Base-by-base conservation (phyloP, 1,140 invertebrate species). In the Drosophila aff. region DNA sequence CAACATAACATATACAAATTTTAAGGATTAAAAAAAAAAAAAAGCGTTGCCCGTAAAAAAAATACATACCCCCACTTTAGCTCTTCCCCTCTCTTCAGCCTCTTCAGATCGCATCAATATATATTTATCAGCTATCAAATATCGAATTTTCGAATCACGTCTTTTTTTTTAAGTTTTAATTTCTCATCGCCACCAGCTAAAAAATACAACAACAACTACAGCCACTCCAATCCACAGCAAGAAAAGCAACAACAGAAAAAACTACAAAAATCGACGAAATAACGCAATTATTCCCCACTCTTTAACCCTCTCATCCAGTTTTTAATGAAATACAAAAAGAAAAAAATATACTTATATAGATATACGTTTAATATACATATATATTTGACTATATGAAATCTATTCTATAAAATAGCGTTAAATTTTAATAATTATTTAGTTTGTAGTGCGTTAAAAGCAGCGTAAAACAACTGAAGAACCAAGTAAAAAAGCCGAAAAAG, bases 381-480 rank as follows among this genome's bases (percentile, higher is more conserved):
- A 80, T 80, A 68, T 76, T 69, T 75, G 73, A 81, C 60, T 81
- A 77, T 73, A 81, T 80, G 49, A 67, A 75, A 84, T 55, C 59
- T 79, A 61, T 83, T 73, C 68, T 74, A 86, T 79, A 82, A 72
- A 61, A 80, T 90, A 90, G 85, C 79, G 72, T 90, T 85, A 90
- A 76, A 67, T 84, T 73, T 90, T 76, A 82, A 85, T 73, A 90
- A 89, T 89, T 90, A 90, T 84, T 87, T 90, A 90, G 85, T 90
- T 82, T 76, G 85, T 90, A 90, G 85, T 90, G 85, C 79, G 83
- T 82, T 86, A 68, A 58, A 76, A 78, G 67, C 55, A 76, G 41
- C 43, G 59, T 77, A 71, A 80, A 68, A 23, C 49, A 72, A 41
- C 47, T 44, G 68, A 66, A 80, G 40, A 72, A 46, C 28, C 44